These are phyloP conservation scores for Tetragonula clypearis DNA, from an alignment of 1,140 invertebrate species.

Conservation along the genomic window DNA sequence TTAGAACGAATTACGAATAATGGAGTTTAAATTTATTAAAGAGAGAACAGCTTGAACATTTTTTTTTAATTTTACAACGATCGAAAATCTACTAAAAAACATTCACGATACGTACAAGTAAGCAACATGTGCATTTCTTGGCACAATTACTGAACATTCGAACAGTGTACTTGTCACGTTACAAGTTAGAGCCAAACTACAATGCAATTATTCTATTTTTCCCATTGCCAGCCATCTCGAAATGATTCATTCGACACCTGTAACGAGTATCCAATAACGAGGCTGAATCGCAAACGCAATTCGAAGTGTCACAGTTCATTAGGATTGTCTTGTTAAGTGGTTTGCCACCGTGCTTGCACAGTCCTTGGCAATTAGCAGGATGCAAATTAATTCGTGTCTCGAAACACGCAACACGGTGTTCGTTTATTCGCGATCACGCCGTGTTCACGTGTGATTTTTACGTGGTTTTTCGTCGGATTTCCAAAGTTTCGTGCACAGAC, in stretches of 20 bases:
- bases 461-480: slow-evolving; percentile 15
- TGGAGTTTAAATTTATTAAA: too few relatives aligned
- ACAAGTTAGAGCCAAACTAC: neutral
- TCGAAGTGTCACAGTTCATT: slow-evolving; percentile 9
- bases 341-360: neutral
- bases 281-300: neutral
- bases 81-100: too few relatives aligned
- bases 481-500: neutral
- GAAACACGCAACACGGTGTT: slow-evolving; percentile 24
- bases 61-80: too few relatives aligned
- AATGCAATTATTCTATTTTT: neutral
- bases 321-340: slow-evolving; percentile 27
- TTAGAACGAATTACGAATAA: too few relatives aligned
- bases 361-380: slow-evolving; percentile 41
- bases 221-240: neutral
- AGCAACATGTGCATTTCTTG: too few relatives aligned
- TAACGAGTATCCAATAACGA: neutral
- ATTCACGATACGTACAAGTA: too few relatives aligned
- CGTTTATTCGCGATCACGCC: slow-evolving; percentile 19
- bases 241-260: neutral
- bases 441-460: neutral
- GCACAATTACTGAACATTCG: neutral
- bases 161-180: too few relatives aligned
- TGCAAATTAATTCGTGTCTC: slow-evolving; percentile 29
- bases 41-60: too few relatives aligned